A percentile compares a stretch with the other conserved stretches of the same genome.
Conservation (phyloP, 2,113 vertebrate species). For the Takifugu flavidus region DNA sequence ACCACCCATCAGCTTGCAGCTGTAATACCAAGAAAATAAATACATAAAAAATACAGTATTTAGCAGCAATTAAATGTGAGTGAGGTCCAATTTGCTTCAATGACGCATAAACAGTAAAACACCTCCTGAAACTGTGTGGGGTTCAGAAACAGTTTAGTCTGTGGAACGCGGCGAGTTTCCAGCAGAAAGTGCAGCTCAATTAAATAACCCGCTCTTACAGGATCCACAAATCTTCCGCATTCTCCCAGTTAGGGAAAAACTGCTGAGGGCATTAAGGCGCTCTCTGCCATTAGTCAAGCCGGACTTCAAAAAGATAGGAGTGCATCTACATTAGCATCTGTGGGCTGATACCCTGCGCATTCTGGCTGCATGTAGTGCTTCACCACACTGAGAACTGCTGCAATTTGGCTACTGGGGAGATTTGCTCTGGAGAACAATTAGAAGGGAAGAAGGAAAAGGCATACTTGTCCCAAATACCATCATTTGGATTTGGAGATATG, state of each 20-base stretch:
- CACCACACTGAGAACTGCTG: not conserved
- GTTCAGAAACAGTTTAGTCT: slow-evolving; percentile 8
- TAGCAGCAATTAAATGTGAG: no score
- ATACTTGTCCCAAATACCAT: slow-evolving; percentile 7
- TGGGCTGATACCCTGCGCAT: slow-evolving; percentile 25
- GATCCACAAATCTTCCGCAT: slow-evolving; percentile 19
- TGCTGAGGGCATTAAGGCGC: slow-evolving; percentile 25
- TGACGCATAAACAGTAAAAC: no score
- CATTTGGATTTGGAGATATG: slow-evolving; percentile 9
- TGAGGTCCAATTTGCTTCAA: no score
- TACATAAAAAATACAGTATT: no score
- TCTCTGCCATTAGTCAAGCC: slow-evolving; percentile 38
- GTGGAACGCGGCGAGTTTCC: not conserved
- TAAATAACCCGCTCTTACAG: slow-evolving; percentile 35
- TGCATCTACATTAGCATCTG: slow-evolving; percentile 54
- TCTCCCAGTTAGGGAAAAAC: slow-evolving; percentile 35
- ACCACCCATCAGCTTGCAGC: not conserved
- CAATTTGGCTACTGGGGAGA: not conserved
- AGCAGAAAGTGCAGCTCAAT: not conserved
- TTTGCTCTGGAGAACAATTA: not conserved
- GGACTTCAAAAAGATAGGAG: slow-evolving; percentile 48
- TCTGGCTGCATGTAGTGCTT: not conserved
- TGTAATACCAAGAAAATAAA: no score
- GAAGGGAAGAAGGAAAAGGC: not conserved
- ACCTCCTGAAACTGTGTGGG: slow-evolving; percentile 1